Evolutionary conservation across 2,113 vertebrate species (phyloP).

Genomic region (Percina caprodes): DNA sequence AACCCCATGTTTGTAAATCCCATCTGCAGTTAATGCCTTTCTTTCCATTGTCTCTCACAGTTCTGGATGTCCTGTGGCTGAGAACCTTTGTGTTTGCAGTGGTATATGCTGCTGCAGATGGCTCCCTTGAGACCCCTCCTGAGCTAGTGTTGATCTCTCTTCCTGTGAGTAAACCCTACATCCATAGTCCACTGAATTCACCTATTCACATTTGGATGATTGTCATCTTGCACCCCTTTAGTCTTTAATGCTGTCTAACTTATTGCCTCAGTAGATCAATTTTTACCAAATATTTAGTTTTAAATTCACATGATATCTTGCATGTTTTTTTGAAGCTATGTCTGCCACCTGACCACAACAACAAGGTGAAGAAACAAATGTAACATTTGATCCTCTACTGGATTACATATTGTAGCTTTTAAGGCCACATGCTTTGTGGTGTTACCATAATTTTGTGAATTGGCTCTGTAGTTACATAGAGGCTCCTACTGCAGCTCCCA

Average conservation of each 20-base stretch:
- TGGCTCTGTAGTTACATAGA: neutral
- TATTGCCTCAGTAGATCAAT: neutral
- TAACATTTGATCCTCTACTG: neutral
- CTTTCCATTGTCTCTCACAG: slow-evolving; percentile 73
- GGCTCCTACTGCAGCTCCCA: neutral
- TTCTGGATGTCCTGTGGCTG: slow-evolving; percentile 95
- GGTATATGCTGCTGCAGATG: slow-evolving; percentile 92
- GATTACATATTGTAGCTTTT: neutral
- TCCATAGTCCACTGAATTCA: neutral
- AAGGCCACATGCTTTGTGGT: neutral
- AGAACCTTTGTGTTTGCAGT: slow-evolving; percentile 93
- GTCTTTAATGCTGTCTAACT: neutral
- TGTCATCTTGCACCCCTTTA: neutral
- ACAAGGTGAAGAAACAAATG: neutral
- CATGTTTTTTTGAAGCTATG: neutral
- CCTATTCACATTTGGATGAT: slow-evolving; percentile 11
- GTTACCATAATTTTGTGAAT: neutral
- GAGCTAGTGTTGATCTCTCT: slow-evolving; percentile 93
- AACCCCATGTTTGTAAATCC: too few species aligned
- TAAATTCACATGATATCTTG: neutral
- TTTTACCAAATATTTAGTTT: neutral
- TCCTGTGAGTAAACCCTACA: slow-evolving; percentile 85
- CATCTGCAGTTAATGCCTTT: neutral
- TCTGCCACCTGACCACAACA: neutral
- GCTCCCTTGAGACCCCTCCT: slow-evolving; percentile 90